A percentile compares a stretch with the other conserved stretches of the same genome.
These are phyloP conservation scores for Malurus cyaneus DNA, from an alignment of 2,113 vertebrate species.

Conservation along the genomic window DNA sequence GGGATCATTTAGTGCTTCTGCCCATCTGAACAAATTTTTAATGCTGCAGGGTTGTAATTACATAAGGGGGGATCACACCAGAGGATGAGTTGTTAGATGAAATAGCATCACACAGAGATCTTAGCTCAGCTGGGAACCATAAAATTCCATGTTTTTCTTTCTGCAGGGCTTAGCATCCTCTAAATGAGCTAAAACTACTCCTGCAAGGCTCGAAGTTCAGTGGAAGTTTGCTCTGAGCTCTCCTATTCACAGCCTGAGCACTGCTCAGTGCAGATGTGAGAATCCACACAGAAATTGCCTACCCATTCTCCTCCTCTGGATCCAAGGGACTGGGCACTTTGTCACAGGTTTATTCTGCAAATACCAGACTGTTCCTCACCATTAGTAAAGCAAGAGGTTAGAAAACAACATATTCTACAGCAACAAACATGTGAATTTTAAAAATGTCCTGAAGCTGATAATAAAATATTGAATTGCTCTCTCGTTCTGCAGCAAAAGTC, in stretches of 20 bases:
- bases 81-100: neutral
- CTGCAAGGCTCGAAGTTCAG: neutral
- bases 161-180: neutral
- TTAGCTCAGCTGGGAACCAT: neutral
- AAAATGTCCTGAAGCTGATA: neutral
- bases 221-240: neutral
- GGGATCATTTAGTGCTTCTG: neutral
- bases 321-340: neutral
- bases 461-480: neutral
- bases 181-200: neutral
- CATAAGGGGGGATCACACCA: neutral
- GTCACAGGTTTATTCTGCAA: neutral
- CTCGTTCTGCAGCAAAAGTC: neutral
- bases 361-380: neutral
- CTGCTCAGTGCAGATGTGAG: neutral
- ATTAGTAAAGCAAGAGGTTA: neutral
- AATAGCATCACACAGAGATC: neutral
- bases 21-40: neutral
- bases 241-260: neutral
- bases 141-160: neutral
- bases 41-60: neutral
- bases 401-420: neutral
- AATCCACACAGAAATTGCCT: neutral
- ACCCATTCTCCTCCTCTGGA: rapidly evolving
- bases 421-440: neutral